A percentile compares a stretch with the other conserved stretches of the same genome.
Conservation (phyloP, 2,797 vertebrate species). For the Bovichtus diacanthus region DNA sequence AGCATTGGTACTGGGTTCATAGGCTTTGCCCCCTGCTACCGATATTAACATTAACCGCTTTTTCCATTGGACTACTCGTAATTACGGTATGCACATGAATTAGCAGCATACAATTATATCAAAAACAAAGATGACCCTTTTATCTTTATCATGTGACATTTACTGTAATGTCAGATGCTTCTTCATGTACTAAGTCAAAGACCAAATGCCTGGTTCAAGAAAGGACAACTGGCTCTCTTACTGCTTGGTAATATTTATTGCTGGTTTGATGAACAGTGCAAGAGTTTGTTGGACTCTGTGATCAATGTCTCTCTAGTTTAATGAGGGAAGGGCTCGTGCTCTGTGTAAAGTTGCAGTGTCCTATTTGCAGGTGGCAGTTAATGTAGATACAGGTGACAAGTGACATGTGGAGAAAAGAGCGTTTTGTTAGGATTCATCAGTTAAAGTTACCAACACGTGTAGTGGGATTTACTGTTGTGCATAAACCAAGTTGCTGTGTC, state of each 20-base stretch:
- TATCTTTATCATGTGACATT: too few relatives aligned
- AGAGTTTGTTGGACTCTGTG: not conserved
- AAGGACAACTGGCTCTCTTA: too few relatives aligned
- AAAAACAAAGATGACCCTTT: too few relatives aligned
- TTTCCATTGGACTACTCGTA: too few relatives aligned
- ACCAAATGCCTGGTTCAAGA: too few relatives aligned
- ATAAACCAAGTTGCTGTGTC: not conserved
- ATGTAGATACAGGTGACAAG: not conserved
- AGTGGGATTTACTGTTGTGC: not conserved
- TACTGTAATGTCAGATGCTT: too few relatives aligned
- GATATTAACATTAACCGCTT: too few relatives aligned
- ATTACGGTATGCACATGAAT: too few relatives aligned
- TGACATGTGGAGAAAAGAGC: not conserved
- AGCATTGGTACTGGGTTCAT: too few relatives aligned
- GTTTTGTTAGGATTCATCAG: not conserved
- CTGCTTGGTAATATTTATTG: not conserved
- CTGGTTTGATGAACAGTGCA: not conserved
- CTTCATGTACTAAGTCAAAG: too few relatives aligned
- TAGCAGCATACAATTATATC: too few relatives aligned
- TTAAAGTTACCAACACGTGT: not conserved
- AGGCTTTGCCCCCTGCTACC: too few relatives aligned
- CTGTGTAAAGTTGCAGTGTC: not conserved
- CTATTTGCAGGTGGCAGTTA: not conserved
- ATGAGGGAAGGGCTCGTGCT: not conserved
- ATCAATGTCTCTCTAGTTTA: not conserved